Conservation (phyloP, 2,888 invertebrate species). For the Morpho helenor region DNA sequence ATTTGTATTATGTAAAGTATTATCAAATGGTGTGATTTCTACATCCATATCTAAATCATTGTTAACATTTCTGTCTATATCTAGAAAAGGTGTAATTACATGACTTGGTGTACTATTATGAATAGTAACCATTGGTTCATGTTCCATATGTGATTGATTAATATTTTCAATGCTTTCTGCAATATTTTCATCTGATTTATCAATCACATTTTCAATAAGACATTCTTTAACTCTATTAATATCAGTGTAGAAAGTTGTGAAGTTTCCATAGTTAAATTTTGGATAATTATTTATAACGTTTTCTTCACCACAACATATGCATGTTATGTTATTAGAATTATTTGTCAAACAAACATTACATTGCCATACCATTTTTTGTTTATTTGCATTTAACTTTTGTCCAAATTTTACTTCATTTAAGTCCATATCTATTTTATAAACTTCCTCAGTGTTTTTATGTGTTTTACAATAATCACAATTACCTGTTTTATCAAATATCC, state of each 20-base stretch:
- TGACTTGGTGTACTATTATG: too few species aligned
- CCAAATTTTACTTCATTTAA: background rate
- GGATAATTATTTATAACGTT: slow-evolving; percentile 13
- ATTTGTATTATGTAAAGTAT: background rate
- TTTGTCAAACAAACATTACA: slow-evolving; percentile 45
- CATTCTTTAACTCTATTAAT: background rate
- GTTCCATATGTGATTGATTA: too few species aligned
- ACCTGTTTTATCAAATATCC: slow-evolving; percentile 38
- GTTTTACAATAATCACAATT: slow-evolving; percentile 45
- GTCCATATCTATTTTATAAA: background rate
- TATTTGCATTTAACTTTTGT: slow-evolving; percentile 2
- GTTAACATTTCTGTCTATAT: background rate
- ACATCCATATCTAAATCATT: slow-evolving; percentile 10
- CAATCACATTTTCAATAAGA: too few species aligned
- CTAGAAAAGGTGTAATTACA: too few species aligned
- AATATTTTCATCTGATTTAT: too few species aligned
- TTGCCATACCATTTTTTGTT: slow-evolving; percentile 37
- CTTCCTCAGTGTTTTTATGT: background rate
- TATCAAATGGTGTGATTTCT: slow-evolving; percentile 14
- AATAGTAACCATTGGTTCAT: too few species aligned
- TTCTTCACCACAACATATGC: slow-evolving; percentile 44
- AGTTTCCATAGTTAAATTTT: background rate
- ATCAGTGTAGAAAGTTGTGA: background rate
- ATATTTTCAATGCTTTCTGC: too few species aligned
- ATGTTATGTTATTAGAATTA: slow-evolving; percentile 36